phyloP scores from a whole-genome alignment of 2,888 invertebrate genomes.

The Hyppa rectilinea region DNA sequence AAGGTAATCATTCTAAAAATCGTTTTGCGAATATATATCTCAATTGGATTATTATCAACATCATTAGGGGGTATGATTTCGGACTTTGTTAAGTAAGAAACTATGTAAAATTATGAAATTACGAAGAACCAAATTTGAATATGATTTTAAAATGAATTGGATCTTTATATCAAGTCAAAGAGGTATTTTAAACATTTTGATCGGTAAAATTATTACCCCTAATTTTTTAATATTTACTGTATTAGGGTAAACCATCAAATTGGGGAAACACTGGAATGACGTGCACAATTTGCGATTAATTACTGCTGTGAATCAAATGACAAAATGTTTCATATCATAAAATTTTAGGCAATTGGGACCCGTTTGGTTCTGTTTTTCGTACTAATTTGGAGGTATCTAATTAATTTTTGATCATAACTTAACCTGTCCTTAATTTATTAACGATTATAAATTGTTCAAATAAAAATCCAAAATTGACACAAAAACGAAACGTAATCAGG shows the following conservation, averaged over 20 bases:
- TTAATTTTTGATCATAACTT: accelerated
- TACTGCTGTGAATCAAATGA: constrained; percentile 34
- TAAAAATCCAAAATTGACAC: background rate
- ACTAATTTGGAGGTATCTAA: accelerated
- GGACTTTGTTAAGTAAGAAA: background rate
- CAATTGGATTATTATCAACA: background rate
- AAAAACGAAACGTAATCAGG: constrained; percentile 65
- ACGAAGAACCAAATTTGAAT: background rate
- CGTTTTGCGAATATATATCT: background rate
- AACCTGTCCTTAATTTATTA: background rate
- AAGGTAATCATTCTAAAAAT: constrained; percentile 1
- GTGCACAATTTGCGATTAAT: constrained; percentile 74
- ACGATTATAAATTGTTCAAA: background rate
- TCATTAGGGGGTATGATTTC: background rate
- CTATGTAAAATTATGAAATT: background rate
- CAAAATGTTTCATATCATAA: background rate
- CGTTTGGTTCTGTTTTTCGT: too few relatives aligned
- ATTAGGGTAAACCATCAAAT: constrained; percentile 52
- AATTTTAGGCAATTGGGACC: background rate
- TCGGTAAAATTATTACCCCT: constrained; percentile 18
- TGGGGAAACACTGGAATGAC: constrained; percentile 74
- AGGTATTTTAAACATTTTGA: background rate
- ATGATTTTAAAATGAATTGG: background rate
- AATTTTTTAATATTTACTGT: constrained; percentile 18
- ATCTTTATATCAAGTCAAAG: accelerated